Evolutionary conservation across 2,888 invertebrate species (phyloP).

Genomic region (Phengaris arion): DNA sequence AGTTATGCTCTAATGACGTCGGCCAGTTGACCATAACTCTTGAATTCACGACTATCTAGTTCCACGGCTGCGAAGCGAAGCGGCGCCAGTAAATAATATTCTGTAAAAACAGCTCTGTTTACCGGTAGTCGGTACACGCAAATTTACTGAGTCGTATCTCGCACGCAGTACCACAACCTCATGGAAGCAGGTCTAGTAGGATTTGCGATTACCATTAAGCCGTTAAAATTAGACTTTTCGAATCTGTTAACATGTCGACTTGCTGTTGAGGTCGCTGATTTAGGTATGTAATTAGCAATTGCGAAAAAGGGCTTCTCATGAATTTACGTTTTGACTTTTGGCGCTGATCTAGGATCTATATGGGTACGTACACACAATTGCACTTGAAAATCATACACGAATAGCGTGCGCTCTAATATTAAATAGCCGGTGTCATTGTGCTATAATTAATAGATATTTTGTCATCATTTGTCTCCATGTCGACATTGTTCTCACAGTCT

Average conservation of each 20-base stretch:
- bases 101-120: conserved; percentile 41
- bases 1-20: conserved; percentile 11
- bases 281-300: too few relatives aligned
- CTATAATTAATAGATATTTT: conserved; percentile 6
- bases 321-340: background rate
- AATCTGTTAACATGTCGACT: background rate
- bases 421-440: background rate
- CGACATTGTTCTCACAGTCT: background rate
- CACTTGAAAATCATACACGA: conserved; percentile 7
- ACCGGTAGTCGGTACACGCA: conserved; percentile 42
- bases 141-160: conserved; percentile 37
- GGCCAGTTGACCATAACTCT: conserved; percentile 23
- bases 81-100: conserved; percentile 41
- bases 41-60: conserved; percentile 12
- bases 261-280: background rate
- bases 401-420: conserved; percentile 8
- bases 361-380: background rate
- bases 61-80: conserved; percentile 6
- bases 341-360: background rate
- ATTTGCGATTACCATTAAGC: background rate
- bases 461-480: background rate
- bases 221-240: background rate
- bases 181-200: background rate
- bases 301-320: too few relatives aligned
- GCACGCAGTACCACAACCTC: conserved; percentile 33